Evolutionary conservation across 35 echinoderm and acorn worm genomes (phyloP).

Genomic region (Anneissia japonica): DNA sequence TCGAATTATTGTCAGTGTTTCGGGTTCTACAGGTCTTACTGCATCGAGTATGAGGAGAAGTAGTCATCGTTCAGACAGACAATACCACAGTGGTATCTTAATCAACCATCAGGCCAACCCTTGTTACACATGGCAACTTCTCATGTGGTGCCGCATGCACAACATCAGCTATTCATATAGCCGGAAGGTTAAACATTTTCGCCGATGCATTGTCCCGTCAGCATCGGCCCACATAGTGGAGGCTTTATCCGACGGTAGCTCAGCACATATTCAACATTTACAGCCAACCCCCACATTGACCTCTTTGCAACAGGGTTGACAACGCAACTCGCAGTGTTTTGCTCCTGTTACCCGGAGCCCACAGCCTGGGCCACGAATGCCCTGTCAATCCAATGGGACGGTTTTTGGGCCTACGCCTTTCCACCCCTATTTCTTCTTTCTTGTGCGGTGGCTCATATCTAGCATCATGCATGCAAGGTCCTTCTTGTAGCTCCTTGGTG

Average conservation of each 20-base stretch:
- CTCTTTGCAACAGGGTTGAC: no score
- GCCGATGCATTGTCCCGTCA: neutral
- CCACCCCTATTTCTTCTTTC: neutral
- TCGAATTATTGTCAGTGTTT: no score
- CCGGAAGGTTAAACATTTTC: neutral
- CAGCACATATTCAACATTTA: no score
- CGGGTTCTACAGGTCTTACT: no score
- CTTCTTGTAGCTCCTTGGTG: slow-evolving; percentile 21
- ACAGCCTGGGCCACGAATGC: neutral
- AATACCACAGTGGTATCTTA: neutral
- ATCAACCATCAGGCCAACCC: neutral
- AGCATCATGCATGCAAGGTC: neutral
- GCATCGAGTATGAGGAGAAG: neutral
- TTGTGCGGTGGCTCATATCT: neutral
- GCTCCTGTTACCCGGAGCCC: neutral
- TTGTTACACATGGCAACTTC: neutral
- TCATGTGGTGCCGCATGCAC: neutral
- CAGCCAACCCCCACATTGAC: no score
- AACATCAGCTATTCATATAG: neutral
- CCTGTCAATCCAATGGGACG: neutral
- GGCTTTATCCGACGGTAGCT: neutral
- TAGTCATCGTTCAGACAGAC: neutral
- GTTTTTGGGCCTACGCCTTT: neutral
- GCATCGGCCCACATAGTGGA: neutral
- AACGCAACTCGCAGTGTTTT: neutral